Base-by-base conservation (phyloP, 35 echinoderm and acorn worm species). In the Eucidaris tribuloides region DNA sequence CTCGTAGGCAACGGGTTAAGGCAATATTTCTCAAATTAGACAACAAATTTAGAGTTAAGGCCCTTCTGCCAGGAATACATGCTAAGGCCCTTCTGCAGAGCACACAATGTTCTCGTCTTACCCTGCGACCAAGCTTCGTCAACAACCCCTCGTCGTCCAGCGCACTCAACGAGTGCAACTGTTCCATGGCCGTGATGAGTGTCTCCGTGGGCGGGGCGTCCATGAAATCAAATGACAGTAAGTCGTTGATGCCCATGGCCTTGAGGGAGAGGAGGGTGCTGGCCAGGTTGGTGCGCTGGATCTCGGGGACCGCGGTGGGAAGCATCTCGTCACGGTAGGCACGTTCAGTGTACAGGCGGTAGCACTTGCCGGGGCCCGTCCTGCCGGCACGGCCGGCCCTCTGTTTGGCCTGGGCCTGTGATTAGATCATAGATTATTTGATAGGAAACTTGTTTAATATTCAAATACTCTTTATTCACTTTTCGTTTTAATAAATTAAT, bases 301-400 rank as follows among this genome's bases (percentile, higher is more conserved):
- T 99, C 83, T 99, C 96, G 25, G 96, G 96, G 0, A 99, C 96
- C 30, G 96, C 96, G 2, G 96, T 99, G 7, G 96, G 87, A 4
- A 99, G 72, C 96, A 99, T 99, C 63, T 99, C 96, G 45, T 99
- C 96, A 46, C 96, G 65, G 83, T 99, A 99, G n/a, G 96, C 96
- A 34, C 96, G 80, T 80, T 99, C 96, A 0, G 96, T 99, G 74
- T 99, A 99, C 44, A 99, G 71, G 1, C 96, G 76, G 70, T 99
- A 99, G 45, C 90, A 93, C 74, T 99, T 99, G 19, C 96, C 96
- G 28, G 96, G 96, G 42, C 90, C 90, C 0, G 90, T 93, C 17
- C 91, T 63, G 14, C 90, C 96, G 3, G 90, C 90, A 74, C 96
- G 86, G 6, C 96, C 96, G 49, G 90, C 82, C 27, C 91, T 77